Conservation (phyloP, 2,113 vertebrate genomes). For the Butastur rufipennis region DNA sequence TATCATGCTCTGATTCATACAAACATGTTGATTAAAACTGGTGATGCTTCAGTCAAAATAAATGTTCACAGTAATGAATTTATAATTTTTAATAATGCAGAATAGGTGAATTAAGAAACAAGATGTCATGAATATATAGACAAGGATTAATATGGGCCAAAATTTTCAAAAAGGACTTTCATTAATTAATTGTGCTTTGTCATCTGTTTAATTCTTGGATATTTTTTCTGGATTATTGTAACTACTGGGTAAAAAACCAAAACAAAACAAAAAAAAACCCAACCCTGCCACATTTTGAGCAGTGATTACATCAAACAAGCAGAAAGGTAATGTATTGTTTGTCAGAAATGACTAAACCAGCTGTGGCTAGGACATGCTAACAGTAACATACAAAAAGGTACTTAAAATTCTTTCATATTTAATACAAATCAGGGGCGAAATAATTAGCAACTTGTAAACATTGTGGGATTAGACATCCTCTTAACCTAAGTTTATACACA, state of each 20-base stretch:
- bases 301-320: not conserved
- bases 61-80: conserved; percentile 52
- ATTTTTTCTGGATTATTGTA: not conserved
- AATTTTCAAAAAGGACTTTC: not conserved
- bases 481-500: not conserved
- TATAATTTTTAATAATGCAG: conserved; percentile 50
- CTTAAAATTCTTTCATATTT: not conserved
- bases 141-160: not conserved
- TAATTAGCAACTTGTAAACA: not conserved
- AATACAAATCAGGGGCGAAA: not conserved
- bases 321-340: not conserved
- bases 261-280: not conserved
- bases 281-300: not conserved
- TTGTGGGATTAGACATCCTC: not conserved
- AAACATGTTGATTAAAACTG: conserved; percentile 47
- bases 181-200: not conserved
- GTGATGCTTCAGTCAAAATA: conserved; percentile 47
- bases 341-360: not conserved
- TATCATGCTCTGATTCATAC: conserved; percentile 49
- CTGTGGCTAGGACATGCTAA: not conserved
- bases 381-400: not conserved
- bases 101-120: conserved; percentile 36
- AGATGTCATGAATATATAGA: not conserved
- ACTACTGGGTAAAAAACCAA: not conserved
- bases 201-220: not conserved